phyloP scores from a whole-genome alignment of 2,797 vertebrate species.

The Myotis pilosus region DNA sequence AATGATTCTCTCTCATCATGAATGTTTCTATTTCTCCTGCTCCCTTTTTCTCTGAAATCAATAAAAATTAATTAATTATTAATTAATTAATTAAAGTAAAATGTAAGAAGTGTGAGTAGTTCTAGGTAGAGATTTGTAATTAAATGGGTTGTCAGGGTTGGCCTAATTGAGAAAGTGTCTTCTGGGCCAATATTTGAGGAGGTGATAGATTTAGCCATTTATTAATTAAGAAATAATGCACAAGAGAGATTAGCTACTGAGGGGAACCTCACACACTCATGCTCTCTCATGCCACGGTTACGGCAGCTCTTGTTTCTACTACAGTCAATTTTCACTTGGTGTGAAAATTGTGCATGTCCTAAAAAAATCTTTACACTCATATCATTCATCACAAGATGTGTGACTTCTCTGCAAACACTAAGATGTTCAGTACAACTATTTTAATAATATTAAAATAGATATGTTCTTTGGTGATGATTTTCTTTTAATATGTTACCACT shows the following conservation, averaged over 20 bases:
- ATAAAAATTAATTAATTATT: too few relatives aligned
- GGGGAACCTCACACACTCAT: background rate
- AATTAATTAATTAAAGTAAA: too few relatives aligned
- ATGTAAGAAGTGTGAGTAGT: background rate
- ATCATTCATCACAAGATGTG: background rate
- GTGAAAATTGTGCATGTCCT: background rate
- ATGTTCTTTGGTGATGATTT: background rate
- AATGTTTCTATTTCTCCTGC: too few relatives aligned
- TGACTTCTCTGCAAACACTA: background rate
- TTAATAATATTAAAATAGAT: background rate
- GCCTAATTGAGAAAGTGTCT: background rate
- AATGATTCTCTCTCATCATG: too few relatives aligned
- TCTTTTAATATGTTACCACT: background rate
- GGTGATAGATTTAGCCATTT: background rate
- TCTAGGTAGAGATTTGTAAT: background rate
- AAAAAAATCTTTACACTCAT: background rate
- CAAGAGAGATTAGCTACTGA: background rate
- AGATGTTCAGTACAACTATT: background rate
- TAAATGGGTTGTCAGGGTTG: background rate
- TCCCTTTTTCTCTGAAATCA: too few relatives aligned
- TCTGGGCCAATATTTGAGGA: background rate
- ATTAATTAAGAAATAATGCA: background rate
- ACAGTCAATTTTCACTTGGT: background rate
- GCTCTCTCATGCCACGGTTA: background rate
- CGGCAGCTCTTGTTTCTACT: background rate